phyloP scores from a whole-genome alignment of 2,113 vertebrate genomes.

The Marmota monax region DNA sequence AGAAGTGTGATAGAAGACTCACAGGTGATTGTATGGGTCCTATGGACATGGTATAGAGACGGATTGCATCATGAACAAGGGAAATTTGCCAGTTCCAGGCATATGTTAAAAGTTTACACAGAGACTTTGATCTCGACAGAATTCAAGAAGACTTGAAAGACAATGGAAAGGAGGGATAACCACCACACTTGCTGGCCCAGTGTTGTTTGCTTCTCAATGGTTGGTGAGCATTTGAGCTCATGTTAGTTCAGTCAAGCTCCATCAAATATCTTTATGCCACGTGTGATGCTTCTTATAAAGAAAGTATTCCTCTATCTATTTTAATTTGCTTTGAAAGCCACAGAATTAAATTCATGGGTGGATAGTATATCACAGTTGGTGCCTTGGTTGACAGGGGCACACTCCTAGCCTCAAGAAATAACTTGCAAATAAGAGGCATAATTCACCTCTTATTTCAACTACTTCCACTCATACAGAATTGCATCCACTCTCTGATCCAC shows the following conservation, averaged over 20 bases:
- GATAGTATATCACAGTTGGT: neutral
- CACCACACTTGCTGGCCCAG: neutral
- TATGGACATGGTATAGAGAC: neutral
- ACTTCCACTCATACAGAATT: neutral
- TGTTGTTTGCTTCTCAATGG: constrained; percentile 11
- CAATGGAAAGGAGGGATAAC: neutral
- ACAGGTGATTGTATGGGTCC: neutral
- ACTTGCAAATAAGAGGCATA: neutral
- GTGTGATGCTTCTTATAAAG: constrained; percentile 22
- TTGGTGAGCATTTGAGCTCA: neutral
- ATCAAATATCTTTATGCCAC: neutral
- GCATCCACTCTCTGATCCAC: neutral
- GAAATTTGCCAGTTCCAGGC: neutral
- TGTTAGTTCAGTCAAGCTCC: constrained; percentile 7
- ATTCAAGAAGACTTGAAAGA: neutral
- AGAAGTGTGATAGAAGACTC: neutral
- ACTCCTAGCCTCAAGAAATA: neutral
- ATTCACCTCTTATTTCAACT: neutral
- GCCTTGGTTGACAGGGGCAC: neutral
- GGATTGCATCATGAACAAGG: neutral
- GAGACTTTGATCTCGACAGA: neutral
- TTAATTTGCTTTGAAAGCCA: constrained; percentile 39
- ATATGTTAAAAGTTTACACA: neutral
- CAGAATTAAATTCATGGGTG: neutral
- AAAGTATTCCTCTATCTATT: neutral